Evolutionary conservation across 2,888 invertebrate genomes (phyloP).

Genomic region (Electrophaes corylata): DNA sequence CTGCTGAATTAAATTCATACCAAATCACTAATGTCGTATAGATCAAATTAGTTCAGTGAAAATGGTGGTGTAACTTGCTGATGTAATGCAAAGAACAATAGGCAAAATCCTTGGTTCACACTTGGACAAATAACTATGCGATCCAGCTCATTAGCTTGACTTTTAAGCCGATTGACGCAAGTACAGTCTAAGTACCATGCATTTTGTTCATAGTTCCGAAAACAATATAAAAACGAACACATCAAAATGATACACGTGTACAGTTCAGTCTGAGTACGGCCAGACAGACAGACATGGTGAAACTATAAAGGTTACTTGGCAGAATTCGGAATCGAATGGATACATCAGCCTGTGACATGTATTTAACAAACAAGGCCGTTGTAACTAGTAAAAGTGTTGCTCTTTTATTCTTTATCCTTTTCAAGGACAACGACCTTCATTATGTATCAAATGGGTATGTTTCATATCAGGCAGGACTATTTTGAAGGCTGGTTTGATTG

Average conservation of each 20-base stretch:
- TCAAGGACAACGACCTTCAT: neutral
- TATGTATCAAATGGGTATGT: neutral
- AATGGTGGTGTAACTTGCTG: conserved; percentile 42
- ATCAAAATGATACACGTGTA: neutral
- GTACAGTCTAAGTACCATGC: too few relatives aligned
- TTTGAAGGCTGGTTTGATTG: too few relatives aligned
- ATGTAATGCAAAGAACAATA: conserved; percentile 42
- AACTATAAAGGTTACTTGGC: neutral
- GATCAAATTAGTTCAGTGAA: conserved; percentile 37
- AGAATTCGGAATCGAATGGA: neutral
- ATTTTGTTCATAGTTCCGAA: neutral
- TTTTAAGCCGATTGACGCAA: neutral
- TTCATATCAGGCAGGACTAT: neutral
- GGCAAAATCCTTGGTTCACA: conserved; percentile 64
- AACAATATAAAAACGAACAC: neutral
- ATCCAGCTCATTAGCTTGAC: conserved; percentile 54
- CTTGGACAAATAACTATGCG: conserved; percentile 71
- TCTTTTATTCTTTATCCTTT: conserved; percentile 3
- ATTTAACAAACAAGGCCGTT: neutral
- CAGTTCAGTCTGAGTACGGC: neutral
- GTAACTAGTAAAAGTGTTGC: neutral
- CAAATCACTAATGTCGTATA: conserved; percentile 32
- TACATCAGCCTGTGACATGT: neutral
- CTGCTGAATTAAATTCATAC: conserved; percentile 34
- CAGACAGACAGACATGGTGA: neutral